Conservation (phyloP, 2,888 invertebrate genomes). For the Plagodis pulveraria region DNA sequence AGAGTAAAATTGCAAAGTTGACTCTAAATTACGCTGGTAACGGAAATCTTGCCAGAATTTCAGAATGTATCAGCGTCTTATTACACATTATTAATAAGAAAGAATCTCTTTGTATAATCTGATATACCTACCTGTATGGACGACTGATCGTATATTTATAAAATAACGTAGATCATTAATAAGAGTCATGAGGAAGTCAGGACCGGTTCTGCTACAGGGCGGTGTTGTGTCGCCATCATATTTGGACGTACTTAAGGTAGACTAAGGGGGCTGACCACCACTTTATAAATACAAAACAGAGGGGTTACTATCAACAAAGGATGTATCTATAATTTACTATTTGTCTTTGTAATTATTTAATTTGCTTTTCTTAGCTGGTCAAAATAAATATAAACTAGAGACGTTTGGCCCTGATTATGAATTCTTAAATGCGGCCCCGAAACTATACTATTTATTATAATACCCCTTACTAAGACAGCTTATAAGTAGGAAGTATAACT, state of each 20-base stretch:
- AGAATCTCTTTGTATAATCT: too few relatives aligned
- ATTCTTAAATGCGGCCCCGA: constrained; percentile 36
- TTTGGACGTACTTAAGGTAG: constrained; percentile 4
- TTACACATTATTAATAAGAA: too few relatives aligned
- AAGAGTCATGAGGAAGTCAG: constrained; percentile 71
- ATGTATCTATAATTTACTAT: too few relatives aligned
- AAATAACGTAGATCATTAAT: constrained; percentile 66
- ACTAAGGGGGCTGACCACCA: neutral
- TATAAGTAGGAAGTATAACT: constrained; percentile 63
- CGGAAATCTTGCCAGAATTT: too few relatives aligned
- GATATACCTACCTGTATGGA: too few relatives aligned
- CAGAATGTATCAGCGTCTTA: too few relatives aligned
- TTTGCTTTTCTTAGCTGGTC: neutral
- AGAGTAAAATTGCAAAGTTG: too few relatives aligned
- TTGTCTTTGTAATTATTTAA: too few relatives aligned
- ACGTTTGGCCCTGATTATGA: constrained; percentile 1
- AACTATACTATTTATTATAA: constrained; percentile 74
- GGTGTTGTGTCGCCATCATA: constrained; percentile 60
- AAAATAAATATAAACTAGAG: neutral
- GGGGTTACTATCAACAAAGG: too few relatives aligned
- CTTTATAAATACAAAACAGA: neutral
- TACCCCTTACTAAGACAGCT: constrained; percentile 58
- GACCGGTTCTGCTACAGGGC: constrained; percentile 65
- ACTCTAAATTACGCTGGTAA: too few relatives aligned
- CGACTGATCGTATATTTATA: too few relatives aligned